A percentile compares a stretch with the other conserved stretches of the same genome.
Conservation (phyloP, 2,888 invertebrate species). For the Dolichopus griseipennis region DNA sequence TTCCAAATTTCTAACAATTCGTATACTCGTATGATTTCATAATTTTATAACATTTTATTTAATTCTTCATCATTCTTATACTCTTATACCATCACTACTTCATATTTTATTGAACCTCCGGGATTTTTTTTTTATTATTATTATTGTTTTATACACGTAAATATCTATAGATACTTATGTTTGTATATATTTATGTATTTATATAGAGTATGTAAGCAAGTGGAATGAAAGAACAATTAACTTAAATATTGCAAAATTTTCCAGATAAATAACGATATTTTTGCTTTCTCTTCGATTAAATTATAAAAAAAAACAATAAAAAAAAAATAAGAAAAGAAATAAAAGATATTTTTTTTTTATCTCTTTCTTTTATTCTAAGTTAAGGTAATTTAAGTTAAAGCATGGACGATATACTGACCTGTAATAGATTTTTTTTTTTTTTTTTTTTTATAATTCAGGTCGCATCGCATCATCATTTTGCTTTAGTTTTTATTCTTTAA, state of each 20-base stretch:
- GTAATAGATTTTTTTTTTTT: background rate
- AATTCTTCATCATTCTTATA: too few species aligned
- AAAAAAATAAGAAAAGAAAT: background rate
- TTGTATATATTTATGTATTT: too few species aligned
- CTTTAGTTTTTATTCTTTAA: background rate
- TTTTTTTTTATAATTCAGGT: constrained; percentile 2
- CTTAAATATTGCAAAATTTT: background rate
- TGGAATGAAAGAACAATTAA: constrained; percentile 1
- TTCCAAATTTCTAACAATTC: too few species aligned
- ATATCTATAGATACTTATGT: too few species aligned
- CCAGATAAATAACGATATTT: background rate
- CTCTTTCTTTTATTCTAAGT: background rate
- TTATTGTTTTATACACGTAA: background rate
- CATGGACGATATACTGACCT: background rate
- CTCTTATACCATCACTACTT: too few species aligned
- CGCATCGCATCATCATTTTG: background rate
- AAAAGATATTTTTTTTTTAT: background rate
- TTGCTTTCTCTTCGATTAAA: background rate
- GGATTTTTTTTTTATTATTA: background rate
- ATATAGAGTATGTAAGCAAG: background rate
- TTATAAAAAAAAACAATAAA: too few species aligned
- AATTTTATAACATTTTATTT: too few species aligned
- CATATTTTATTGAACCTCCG: background rate
- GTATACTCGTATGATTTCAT: too few species aligned
- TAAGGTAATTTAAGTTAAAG: too few species aligned